Conservation (phyloP, 2,888 invertebrate species). For the Acleris laterana region DNA sequence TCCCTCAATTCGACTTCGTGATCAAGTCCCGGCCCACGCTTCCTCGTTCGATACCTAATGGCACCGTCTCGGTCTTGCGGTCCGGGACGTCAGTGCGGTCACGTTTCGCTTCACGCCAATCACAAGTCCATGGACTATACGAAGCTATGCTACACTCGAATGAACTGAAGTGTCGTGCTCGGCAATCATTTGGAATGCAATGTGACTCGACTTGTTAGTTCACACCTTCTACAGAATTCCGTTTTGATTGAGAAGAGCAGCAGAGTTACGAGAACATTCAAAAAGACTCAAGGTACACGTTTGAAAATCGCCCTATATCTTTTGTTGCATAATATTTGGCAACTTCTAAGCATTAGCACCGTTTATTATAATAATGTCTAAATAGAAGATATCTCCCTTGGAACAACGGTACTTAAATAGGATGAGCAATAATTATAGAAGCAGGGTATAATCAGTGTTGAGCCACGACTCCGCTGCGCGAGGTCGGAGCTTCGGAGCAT, state of each 20-base stretch:
- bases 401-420: constrained; percentile 25
- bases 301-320: background rate
- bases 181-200: constrained; percentile 22
- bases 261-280: background rate
- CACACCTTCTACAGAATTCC: no score
- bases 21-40: constrained; percentile 16
- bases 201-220: constrained; percentile 4
- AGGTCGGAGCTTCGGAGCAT: constrained; percentile 54
- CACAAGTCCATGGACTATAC: constrained; percentile 35
- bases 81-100: constrained; percentile 29
- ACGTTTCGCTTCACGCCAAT: constrained; percentile 42
- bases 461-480: constrained; percentile 37
- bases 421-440: constrained; percentile 31
- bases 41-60: constrained; percentile 27
- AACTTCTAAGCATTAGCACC: background rate
- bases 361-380: constrained; percentile 2
- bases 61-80: constrained; percentile 30
- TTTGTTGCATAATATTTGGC: background rate
- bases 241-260: no score
- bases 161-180: constrained; percentile 35
- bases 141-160: constrained; percentile 43
- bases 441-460: constrained; percentile 26
- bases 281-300: background rate
- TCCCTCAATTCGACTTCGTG: constrained; percentile 22
- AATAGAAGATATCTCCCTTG: constrained; percentile 19